Conservation (phyloP, 2,888 invertebrate genomes). For the Nemapogon koenigi region DNA sequence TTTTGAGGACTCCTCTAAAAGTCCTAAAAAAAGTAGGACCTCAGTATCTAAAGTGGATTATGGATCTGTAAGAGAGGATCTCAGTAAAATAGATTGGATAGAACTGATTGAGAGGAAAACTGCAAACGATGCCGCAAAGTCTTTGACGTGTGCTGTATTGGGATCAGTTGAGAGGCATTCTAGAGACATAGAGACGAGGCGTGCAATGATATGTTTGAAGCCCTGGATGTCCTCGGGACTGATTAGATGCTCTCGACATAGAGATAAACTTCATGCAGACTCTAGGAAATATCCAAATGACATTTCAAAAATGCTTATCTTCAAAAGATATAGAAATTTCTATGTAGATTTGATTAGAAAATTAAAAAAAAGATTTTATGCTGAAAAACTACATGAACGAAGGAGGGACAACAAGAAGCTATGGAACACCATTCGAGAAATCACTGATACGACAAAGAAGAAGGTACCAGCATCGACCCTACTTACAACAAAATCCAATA, state of each 20-base stretch:
- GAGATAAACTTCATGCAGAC: conserved; percentile 11
- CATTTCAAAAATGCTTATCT: background rate
- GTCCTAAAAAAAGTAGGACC: too few relatives aligned
- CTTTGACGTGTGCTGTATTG: too few relatives aligned
- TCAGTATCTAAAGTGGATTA: too few relatives aligned
- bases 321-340: conserved; percentile 6
- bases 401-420: background rate
- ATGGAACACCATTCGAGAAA: background rate
- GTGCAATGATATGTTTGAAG: too few relatives aligned
- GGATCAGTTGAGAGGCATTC: too few relatives aligned
- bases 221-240: conserved; percentile 16
- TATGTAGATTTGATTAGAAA: background rate
- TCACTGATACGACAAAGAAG: background rate
- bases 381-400: background rate
- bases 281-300: conserved; percentile 8
- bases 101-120: too few relatives aligned
- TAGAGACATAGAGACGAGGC: too few relatives aligned
- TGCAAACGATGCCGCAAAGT: too few relatives aligned
- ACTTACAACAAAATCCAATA: background rate
- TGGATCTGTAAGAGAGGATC: too few relatives aligned
- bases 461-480: background rate
- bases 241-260: conserved; percentile 11
- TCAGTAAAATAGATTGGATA: too few relatives aligned
- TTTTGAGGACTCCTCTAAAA: too few relatives aligned
- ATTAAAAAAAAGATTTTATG: background rate